phyloP scores from a whole-genome alignment of 2,888 invertebrate species.

The Xestia xanthographa region DNA sequence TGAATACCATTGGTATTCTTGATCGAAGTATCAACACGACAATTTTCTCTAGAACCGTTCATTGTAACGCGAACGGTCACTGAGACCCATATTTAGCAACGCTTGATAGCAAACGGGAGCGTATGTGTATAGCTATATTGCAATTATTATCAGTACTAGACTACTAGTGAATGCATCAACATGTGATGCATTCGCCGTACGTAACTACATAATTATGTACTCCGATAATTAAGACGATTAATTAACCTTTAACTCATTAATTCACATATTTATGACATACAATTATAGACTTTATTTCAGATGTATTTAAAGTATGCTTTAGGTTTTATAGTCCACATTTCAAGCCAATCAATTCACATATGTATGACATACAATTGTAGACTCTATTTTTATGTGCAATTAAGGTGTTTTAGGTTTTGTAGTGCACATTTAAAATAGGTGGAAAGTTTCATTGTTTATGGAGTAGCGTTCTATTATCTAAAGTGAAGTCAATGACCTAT shows the following conservation, averaged over 20 bases:
- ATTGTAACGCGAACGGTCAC: conserved; percentile 10
- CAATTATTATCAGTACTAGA: conserved; percentile 9
- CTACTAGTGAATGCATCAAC: background rate
- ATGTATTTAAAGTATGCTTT: background rate
- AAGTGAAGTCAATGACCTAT: conserved; percentile 43
- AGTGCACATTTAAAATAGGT: background rate
- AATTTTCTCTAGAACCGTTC: conserved; percentile 14
- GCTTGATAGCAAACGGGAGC: background rate
- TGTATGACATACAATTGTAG: background rate
- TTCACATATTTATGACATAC: conserved; percentile 1
- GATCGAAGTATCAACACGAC: background rate
- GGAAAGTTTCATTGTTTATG: conserved; percentile 45
- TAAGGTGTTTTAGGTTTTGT: conserved; percentile 9
- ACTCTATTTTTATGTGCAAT: background rate
- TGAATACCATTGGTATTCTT: no score
- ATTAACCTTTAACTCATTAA: conserved; percentile 8
- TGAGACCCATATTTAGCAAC: background rate
- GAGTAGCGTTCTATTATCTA: conserved; percentile 38
- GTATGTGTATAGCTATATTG: conserved; percentile 12
- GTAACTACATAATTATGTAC: background rate
- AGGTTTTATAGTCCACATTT: background rate
- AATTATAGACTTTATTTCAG: background rate
- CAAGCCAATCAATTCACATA: background rate
- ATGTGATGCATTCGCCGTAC: background rate
- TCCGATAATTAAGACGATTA: conserved; percentile 24